Conservation (phyloP, 2,888 invertebrate species). For the Dascillus cervinus region DNA sequence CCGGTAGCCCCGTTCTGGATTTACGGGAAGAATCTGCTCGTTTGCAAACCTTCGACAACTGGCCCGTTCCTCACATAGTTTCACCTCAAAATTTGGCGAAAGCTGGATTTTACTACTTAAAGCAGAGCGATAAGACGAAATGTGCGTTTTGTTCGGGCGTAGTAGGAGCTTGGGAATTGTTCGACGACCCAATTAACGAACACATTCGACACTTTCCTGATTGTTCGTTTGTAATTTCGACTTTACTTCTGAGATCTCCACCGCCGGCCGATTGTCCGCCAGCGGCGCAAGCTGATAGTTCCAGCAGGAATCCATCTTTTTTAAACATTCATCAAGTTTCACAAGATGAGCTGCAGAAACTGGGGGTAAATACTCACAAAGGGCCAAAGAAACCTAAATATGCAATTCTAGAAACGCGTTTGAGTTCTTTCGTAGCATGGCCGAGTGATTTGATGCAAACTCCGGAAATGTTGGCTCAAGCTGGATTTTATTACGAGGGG, state of each 20-base stretch:
- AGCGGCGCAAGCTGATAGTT: not conserved
- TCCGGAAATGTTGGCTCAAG: constrained; percentile 69
- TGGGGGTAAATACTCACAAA: constrained; percentile 53
- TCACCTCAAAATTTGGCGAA: constrained; percentile 65
- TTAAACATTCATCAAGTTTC: constrained; percentile 21
- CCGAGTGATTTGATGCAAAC: constrained; percentile 66
- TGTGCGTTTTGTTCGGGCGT: constrained; percentile 77
- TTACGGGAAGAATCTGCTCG: constrained; percentile 47
- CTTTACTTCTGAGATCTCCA: constrained; percentile 38
- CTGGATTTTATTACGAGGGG: constrained; percentile 83
- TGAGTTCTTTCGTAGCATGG: constrained; percentile 70
- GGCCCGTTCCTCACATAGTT: constrained; percentile 60
- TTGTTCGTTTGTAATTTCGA: constrained; percentile 49
- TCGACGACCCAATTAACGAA: constrained; percentile 60
- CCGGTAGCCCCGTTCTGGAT: constrained; percentile 26
- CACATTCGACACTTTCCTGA: constrained; percentile 56
- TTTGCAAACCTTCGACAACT: constrained; percentile 62
- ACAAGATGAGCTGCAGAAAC: constrained; percentile 45
- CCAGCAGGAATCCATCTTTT: constrained; percentile 4
- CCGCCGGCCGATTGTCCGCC: constrained; percentile 8
- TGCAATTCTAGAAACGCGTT: constrained; percentile 60
- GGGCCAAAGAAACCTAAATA: constrained; percentile 59
- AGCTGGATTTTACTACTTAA: constrained; percentile 80
- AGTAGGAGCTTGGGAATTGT: constrained; percentile 58
- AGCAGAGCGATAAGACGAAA: constrained; percentile 62